Conservation (phyloP, 2,113 vertebrate species). For the Acanthisitta chloris region DNA sequence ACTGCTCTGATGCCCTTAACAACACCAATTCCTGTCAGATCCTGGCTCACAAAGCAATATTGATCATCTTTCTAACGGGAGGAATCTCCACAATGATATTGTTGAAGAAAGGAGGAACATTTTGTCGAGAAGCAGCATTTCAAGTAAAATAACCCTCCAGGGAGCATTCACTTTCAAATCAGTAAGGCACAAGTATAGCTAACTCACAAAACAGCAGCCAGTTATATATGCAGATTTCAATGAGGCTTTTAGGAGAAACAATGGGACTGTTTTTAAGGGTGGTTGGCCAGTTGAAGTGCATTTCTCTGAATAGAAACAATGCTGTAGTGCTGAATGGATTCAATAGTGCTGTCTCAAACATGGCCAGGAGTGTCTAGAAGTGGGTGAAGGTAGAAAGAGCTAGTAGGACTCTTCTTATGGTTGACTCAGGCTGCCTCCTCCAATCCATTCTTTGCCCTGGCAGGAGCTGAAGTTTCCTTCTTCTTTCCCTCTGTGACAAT, state of each 20-base stretch:
- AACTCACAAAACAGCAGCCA: conserved; percentile 48
- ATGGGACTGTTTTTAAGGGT: conserved; percentile 54
- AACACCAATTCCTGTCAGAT: not conserved
- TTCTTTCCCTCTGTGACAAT: not conserved
- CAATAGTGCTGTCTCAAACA: conserved; percentile 60
- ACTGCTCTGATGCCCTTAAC: not conserved
- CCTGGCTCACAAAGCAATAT: not conserved
- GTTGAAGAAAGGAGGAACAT: not conserved
- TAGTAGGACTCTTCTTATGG: conserved; percentile 25
- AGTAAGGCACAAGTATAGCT: not conserved
- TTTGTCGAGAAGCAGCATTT: not conserved
- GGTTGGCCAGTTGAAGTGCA: conserved; percentile 52
- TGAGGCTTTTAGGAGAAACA: conserved; percentile 56
- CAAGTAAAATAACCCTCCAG: conserved; percentile 11
- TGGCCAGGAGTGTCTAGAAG: conserved; percentile 60
- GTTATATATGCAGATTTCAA: conserved; percentile 47
- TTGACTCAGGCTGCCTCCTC: conserved; percentile 41
- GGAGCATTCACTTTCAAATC: conserved; percentile 57
- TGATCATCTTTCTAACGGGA: not conserved
- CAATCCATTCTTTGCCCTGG: conserved; percentile 26
- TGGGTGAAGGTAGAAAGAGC: conserved; percentile 55
- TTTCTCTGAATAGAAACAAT: conserved; percentile 54
- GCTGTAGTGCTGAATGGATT: conserved; percentile 58
- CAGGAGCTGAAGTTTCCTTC: not conserved
- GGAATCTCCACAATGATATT: not conserved